Evolutionary conservation across 2,113 vertebrate species (phyloP).

Genomic region (Athene cunicularia): DNA sequence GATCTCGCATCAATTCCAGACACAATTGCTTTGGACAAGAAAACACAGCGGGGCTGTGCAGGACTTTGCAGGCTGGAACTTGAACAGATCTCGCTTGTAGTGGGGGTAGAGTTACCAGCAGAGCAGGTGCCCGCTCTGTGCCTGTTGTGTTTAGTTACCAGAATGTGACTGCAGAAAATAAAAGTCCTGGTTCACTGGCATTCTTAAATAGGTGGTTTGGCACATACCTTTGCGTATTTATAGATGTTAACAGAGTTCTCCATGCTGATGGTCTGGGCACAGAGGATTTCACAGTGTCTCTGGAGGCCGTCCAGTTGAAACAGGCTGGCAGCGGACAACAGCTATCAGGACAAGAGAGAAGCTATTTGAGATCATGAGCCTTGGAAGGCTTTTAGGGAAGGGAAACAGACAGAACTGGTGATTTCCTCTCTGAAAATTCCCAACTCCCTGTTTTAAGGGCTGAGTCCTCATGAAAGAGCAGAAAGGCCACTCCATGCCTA

Average conservation of each 20-base stretch:
- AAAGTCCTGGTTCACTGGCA: rapidly evolving
- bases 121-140: not conserved
- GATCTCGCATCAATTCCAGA: not conserved
- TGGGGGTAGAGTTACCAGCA: not conserved
- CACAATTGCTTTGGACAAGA: not conserved
- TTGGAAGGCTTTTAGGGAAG: not conserved
- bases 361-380: not conserved
- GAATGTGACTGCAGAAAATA: not conserved
- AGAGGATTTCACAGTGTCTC: constrained; percentile 92
- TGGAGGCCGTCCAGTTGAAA: constrained; percentile 92
- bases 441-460: not conserved
- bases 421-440: not conserved
- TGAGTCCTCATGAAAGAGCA: not conserved
- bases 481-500: not conserved
- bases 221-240: constrained; percentile 89
- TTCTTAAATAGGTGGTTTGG: too few relatives aligned
- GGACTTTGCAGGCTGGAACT: not conserved
- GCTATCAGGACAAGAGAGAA: constrained; percentile 67
- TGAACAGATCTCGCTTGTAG: rapidly evolving
- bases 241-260: constrained; percentile 91
- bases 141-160: not conserved
- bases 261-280: constrained; percentile 85
- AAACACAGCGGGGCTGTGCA: not conserved
- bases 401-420: not conserved
- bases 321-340: constrained; percentile 88